Conservation (phyloP, 1,140 invertebrate species). For the Megalonaias nervosa region DNA sequence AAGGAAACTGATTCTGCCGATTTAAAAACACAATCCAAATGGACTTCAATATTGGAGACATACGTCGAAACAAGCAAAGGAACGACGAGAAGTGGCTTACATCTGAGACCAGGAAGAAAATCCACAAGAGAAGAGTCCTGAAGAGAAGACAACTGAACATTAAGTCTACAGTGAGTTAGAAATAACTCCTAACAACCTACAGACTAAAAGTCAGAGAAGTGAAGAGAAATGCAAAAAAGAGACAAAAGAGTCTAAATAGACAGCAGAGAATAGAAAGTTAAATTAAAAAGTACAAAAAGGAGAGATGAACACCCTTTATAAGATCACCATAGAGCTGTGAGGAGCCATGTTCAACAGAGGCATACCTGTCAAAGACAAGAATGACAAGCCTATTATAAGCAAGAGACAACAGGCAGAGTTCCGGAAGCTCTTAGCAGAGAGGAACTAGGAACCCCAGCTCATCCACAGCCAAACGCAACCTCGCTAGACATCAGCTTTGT, state of each 20-base stretch:
- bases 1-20: too few relatives aligned
- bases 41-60: background rate
- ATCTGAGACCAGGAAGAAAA: too few relatives aligned
- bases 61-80: background rate
- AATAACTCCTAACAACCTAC: background rate
- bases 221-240: conserved; percentile 11
- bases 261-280: conserved; percentile 10
- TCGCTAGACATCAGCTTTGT: too few relatives aligned
- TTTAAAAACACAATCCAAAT: background rate
- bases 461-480: background rate
- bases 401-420: background rate
- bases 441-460: background rate
- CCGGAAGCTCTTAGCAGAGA: background rate
- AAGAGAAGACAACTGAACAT: conserved; percentile 10
- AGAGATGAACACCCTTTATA: conserved; percentile 13
- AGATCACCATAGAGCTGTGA: conserved; percentile 12
- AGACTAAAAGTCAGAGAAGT: conserved; percentile 2
- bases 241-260: conserved; percentile 22
- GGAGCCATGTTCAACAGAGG: background rate
- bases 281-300: conserved; percentile 9
- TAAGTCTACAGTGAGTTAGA: background rate
- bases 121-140: background rate
- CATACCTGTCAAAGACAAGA: background rate
- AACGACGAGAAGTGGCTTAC: background rate
- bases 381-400: background rate